Conservation (phyloP, 2,888 invertebrate species). For the Asteroscopus sphinx region DNA sequence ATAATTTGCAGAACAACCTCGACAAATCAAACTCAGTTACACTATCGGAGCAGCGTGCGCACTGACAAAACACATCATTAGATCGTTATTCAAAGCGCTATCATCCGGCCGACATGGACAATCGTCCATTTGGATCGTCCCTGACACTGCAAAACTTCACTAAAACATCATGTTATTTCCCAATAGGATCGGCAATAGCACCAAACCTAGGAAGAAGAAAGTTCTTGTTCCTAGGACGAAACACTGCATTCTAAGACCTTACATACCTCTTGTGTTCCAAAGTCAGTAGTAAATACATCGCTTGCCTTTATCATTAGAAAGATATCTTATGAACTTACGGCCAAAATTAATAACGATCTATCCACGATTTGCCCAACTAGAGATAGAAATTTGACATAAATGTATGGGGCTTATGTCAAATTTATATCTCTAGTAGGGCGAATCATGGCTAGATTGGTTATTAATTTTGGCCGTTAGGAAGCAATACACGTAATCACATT, state of each 20-base stretch:
- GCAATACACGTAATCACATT: constrained; percentile 1
- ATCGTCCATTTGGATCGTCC: constrained; percentile 58
- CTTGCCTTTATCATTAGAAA: constrained; percentile 10
- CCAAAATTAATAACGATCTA: no score
- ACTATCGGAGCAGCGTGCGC: constrained; percentile 38
- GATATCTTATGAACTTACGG: constrained; percentile 7
- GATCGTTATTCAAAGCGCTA: constrained; percentile 60
- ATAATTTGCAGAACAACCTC: not conserved
- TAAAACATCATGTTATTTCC: not conserved
- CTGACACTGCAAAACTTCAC: constrained; percentile 28
- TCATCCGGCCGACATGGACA: constrained; percentile 63
- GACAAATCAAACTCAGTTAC: constrained; percentile 23
- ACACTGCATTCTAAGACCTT: not conserved
- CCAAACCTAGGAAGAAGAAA: no score
- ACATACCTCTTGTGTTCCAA: not conserved
- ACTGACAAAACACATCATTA: constrained; percentile 50
- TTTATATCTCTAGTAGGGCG: no score
- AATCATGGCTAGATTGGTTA: no score
- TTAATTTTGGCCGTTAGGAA: no score
- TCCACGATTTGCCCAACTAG: no score
- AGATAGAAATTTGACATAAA: no score
- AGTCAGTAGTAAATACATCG: not conserved
- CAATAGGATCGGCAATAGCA: not conserved
- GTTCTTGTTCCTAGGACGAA: no score
- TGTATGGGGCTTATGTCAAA: no score